Percentiles rank a stretch among this genome's conserved stretches.
phyloP scores from a whole-genome alignment of 2,113 vertebrate genomes.

The Cebidichthys violaceus region DNA sequence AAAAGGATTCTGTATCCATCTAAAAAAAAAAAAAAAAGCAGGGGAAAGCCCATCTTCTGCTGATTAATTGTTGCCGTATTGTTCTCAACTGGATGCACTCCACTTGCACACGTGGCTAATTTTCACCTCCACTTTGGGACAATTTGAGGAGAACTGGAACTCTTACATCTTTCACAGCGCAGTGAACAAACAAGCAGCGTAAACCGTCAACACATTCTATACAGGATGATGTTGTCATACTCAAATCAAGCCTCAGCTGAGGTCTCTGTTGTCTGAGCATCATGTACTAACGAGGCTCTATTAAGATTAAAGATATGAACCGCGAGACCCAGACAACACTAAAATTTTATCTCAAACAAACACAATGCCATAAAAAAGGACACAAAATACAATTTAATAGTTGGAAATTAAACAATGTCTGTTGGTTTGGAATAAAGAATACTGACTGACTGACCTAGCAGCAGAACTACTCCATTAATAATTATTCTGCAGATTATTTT shows the following conservation, averaged over 20 bases:
- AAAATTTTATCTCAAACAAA: not conserved
- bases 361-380: not conserved
- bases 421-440: conserved; percentile 1
- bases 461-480: not conserved
- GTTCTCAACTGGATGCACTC: conserved; percentile 75
- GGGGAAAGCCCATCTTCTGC: conserved; percentile 67
- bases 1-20: conserved; percentile 66
- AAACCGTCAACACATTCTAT: conserved; percentile 11
- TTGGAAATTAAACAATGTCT: not conserved
- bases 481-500: not conserved
- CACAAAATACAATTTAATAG: not conserved
- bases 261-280: not conserved
- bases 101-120: conserved; percentile 72
- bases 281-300: not conserved
- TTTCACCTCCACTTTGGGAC: conserved; percentile 60
- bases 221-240: conserved; percentile 21
- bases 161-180: conserved; percentile 45
- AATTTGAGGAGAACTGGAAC: conserved; percentile 40
- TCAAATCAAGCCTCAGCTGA: not conserved
- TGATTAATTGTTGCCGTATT: conserved; percentile 80
- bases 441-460: not conserved
- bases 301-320: conserved; percentile 9
- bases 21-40: too few relatives aligned
- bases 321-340: not conserved
- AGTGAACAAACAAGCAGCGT: conserved; percentile 44